These are phyloP conservation scores for Troilus luridus DNA, from an alignment of 2,888 invertebrate species.

Conservation along the genomic window DNA sequence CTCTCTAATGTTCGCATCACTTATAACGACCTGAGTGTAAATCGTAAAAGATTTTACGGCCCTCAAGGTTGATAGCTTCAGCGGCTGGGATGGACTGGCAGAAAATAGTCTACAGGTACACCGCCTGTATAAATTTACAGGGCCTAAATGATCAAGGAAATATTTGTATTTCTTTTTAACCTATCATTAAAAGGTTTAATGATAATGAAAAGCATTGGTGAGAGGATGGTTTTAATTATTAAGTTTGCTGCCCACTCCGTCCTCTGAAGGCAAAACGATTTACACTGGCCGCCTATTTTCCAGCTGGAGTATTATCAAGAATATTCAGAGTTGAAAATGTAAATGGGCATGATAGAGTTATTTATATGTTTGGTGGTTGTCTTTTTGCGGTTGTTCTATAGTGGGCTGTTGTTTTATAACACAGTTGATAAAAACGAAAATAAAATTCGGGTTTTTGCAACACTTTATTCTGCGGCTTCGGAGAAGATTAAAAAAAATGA, in stretches of 20 bases:
- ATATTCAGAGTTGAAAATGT: neutral
- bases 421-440: too few relatives aligned
- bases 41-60: conserved; percentile 38
- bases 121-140: conserved; percentile 30
- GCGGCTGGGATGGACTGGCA: neutral
- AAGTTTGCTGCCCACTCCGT: neutral
- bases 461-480: too few relatives aligned
- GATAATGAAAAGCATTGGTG: neutral
- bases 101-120: conserved; percentile 43
- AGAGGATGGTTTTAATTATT: neutral
- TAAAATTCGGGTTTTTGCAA: too few relatives aligned
- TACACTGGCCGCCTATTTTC: neutral
- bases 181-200: conserved; percentile 2
- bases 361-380: neutral
- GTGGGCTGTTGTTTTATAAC: too few relatives aligned
- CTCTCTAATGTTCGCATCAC: neutral
- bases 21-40: conserved; percentile 22
- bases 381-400: too few relatives aligned
- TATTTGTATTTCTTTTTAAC: neutral
- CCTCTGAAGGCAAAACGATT: neutral
- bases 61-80: neutral
- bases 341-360: neutral
- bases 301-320: neutral
- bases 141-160: neutral
- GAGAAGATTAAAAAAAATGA: too few relatives aligned